Evolutionary conservation across 1,140 invertebrate species (phyloP), one percentile per base, ranked within the genome.

Genomic region (Polypedilum vanderplanki): DNA sequence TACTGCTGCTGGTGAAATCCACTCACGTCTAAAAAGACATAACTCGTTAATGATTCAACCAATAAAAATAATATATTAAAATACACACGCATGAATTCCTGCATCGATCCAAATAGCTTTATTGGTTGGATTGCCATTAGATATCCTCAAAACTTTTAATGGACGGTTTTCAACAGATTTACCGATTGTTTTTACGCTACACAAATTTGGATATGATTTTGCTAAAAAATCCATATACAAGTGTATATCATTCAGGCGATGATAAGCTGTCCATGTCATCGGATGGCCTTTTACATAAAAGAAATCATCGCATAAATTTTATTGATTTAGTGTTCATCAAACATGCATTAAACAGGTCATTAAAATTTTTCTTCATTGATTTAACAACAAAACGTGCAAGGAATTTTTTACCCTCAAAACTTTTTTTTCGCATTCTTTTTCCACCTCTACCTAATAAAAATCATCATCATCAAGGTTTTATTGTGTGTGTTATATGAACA

Each of bases 1-100:
- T 10, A 92, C 90, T 0, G 91, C 91, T 0, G 95, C 93, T 2
- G 93, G 90, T 73, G 93, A 89, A 75, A 97, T 95, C 95, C 95
- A 97, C 85, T 97, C 95, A 41, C 95, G 83, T 0, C 65, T 70
- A 10, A 70, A 70, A 70, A 70, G 2, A n/a, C n/a, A 57, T 57
- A n/a, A 57, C 46, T 57, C 12, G 12, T 46, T 46, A 15, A 57
- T 33, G 15, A 57, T 57, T 57, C 0, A 4, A 12, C 0, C 12
- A 57, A 57, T 12, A 46, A 15, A 8, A n/a, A 12, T 3, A 57
- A 57, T 57, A 12, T 57, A 15, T 57, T 15, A 15, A 57, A 57
- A 17, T 2, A 20, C 65, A 18, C 18, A 70, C 65, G 94, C 94
- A 79, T 97, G 95, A 79, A 96, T 94, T 12, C 93, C 94, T 83